Base-by-base conservation (phyloP, 2,888 invertebrate species). In the Ceratothoa steindachneri region DNA sequence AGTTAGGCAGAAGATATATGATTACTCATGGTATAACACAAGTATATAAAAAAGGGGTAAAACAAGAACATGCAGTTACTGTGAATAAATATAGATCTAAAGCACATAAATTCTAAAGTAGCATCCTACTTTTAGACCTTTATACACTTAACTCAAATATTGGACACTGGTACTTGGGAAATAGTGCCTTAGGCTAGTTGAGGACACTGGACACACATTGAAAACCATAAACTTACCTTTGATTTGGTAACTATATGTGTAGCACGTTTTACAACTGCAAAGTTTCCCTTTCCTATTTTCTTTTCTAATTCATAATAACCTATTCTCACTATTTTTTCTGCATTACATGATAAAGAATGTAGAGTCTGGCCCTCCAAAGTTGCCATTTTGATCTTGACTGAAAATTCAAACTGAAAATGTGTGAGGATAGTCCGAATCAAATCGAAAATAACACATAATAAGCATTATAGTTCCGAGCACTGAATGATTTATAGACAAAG, bases 211-310 rank as follows among this genome's bases (percentile, higher is more conserved):
- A 28, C 30, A 7, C 22, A 19, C n/a, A 27, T 30, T 19, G 29
- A 30, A 22, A 29, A 66, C 22, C 66, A 31, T 29, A 68, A 28
- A 22, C 89, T 88, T 89, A 98, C 98, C 95, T 98, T 97, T 82
- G 94, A 94, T 88, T 96, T 95, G 83, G 98, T 98, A 85, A 97
- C 93, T 86, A 94, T 91, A 88, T 99, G 98, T 85, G 96, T 95
- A 83, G 97, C 99, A 84, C 97, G 88, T 88, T 97, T 97, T 83
- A 99, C 99, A 82, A 97, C 92, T 82, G 99, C 98, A 87, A 99
- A 99, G 88, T 98, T 99, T 81, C 99, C 99, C 85, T 96, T 97
- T 82, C 98, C 98, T 84, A 98, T 97, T 66, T 97, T 98, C 87
- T 93, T 91, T 86, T 96, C 95, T 85, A 98, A 89, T 86, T 97